Evolutionary conservation across 2,888 invertebrate species (phyloP).

Genomic region (Hyposoter dolosus): DNA sequence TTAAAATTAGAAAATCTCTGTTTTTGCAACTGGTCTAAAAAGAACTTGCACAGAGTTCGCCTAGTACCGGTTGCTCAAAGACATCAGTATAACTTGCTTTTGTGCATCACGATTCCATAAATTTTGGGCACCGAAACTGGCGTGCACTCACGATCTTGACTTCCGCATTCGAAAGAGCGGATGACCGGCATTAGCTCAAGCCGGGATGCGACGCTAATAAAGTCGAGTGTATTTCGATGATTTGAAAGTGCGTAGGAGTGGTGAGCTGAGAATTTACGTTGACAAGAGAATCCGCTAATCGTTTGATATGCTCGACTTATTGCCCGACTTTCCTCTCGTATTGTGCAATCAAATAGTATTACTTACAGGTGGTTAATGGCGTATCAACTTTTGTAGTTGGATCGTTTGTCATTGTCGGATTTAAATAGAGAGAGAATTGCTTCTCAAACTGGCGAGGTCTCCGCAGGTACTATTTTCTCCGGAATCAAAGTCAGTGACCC

Average conservation of each 20-base stretch:
- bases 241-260: slow-evolving; percentile 75
- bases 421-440: slow-evolving; percentile 35
- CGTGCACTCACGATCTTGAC: slow-evolving; percentile 32
- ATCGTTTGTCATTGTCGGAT: slow-evolving; percentile 48
- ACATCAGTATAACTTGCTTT: not conserved
- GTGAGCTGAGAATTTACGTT: slow-evolving; percentile 78
- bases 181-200: slow-evolving; percentile 78
- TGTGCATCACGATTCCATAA: slow-evolving; percentile 21
- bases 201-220: slow-evolving; percentile 81
- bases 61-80: slow-evolving; percentile 23
- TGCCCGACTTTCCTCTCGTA: slow-evolving; percentile 19
- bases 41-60: not conserved
- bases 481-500: slow-evolving; percentile 26
- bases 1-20: not conserved
- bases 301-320: slow-evolving; percentile 75
- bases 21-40: not conserved
- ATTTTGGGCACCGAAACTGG: slow-evolving; percentile 8
- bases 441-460: slow-evolving; percentile 54
- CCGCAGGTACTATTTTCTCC: slow-evolving; percentile 38
- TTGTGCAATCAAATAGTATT: slow-evolving; percentile 38
- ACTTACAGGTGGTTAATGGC: slow-evolving; percentile 43
- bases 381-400: slow-evolving; percentile 47
- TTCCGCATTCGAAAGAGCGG: slow-evolving; percentile 68
- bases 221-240: slow-evolving; percentile 48
- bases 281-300: slow-evolving; percentile 83